Evolutionary conservation across 2,888 invertebrate genomes (phyloP).

Genomic region (Phyllotreta striolata): DNA sequence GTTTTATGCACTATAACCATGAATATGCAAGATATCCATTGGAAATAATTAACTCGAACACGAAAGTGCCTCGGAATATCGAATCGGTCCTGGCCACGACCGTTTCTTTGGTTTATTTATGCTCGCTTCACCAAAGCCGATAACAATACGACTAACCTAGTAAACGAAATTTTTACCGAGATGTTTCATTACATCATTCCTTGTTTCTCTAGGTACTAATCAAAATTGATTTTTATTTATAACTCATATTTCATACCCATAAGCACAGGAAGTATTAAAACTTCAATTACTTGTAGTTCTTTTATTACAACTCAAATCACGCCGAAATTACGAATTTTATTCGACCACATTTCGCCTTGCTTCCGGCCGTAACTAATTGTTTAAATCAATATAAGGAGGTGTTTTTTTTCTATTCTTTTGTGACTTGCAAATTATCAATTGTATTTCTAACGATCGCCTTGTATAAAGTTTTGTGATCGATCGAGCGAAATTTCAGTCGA

Average conservation of each 20-base stretch:
- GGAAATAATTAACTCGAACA: constrained; percentile 44
- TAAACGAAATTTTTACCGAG: constrained; percentile 9
- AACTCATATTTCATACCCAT: too few species aligned
- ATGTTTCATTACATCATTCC: constrained; percentile 11
- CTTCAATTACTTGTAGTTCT: too few species aligned
- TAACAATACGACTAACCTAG: constrained; percentile 21
- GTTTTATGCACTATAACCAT: constrained; percentile 55
- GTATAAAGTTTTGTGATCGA: constrained; percentile 15
- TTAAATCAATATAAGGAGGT: not conserved
- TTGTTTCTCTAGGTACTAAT: not conserved
- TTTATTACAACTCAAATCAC: too few species aligned
- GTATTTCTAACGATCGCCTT: not conserved
- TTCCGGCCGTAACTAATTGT: not conserved
- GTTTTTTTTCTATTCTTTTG: not conserved
- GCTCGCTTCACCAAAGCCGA: constrained; percentile 9
- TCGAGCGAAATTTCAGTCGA: constrained; percentile 35
- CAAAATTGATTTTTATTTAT: too few species aligned
- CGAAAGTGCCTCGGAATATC: constrained; percentile 23
- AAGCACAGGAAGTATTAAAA: too few species aligned
- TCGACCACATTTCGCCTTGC: too few species aligned
- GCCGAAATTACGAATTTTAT: too few species aligned
- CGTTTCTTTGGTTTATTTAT: constrained; percentile 5
- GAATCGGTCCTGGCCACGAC: constrained; percentile 14
- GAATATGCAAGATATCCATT: constrained; percentile 50
- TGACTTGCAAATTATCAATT: too few species aligned